Percentiles rank a stretch among this genome's conserved stretches.
Conservation (phyloP, 1,140 invertebrate genomes). For the Drosophila ercepeae region DNA sequence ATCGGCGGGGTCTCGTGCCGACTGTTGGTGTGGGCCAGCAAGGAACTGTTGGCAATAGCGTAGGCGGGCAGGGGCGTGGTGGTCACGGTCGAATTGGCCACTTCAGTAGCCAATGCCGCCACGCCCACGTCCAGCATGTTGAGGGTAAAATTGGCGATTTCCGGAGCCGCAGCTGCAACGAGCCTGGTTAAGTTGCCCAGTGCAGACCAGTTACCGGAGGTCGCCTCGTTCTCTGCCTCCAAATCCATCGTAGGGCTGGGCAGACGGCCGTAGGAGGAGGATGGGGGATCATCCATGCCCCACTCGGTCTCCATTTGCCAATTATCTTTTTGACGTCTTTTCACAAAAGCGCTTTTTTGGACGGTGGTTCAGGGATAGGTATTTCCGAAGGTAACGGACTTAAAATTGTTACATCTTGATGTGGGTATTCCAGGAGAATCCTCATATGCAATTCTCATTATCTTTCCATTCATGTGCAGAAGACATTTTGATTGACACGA, state of each 20-base stretch:
- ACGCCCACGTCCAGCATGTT: constrained; percentile 56
- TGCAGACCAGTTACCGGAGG: constrained; percentile 43
- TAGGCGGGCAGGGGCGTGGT: constrained; percentile 47
- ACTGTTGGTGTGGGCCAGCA: constrained; percentile 58
- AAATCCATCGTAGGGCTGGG: constrained; percentile 9
- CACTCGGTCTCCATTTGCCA: constrained; percentile 23
- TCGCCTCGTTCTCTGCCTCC: constrained; percentile 28
- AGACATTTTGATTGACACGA: background rate
- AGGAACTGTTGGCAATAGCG: constrained; percentile 55
- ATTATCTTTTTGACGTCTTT: background rate
- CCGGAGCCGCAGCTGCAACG: constrained; percentile 40
- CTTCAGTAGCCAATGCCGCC: constrained; percentile 27
- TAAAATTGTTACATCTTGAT: constrained; percentile 2
- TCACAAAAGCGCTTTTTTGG: background rate
- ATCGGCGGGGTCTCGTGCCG: constrained; percentile 49
- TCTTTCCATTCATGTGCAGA: too few relatives aligned
- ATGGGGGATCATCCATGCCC: constrained; percentile 22
- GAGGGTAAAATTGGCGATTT: constrained; percentile 66
- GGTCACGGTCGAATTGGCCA: constrained; percentile 6
- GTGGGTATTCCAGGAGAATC: background rate
- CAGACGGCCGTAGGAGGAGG: constrained; percentile 21
- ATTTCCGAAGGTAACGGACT: background rate
- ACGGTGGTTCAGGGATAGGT: constrained; percentile 14
- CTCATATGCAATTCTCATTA: background rate
- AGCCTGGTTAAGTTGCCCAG: constrained; percentile 59